Evolutionary conservation across 2,797 vertebrate species (phyloP).

Genomic region (Coregonus suidteri): DNA sequence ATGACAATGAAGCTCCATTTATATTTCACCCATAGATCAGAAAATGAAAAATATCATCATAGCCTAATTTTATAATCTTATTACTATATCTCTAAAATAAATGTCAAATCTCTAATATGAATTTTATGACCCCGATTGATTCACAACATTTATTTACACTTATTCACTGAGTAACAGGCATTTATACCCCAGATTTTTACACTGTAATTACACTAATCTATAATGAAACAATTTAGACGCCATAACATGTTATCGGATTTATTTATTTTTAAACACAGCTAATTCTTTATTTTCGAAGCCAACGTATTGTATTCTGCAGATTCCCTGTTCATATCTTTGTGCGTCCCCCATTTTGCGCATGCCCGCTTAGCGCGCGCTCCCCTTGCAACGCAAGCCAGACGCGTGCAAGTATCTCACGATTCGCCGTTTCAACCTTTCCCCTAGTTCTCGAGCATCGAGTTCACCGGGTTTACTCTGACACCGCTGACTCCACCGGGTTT

Average conservation of each 20-base stretch:
- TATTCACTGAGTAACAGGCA: not conserved
- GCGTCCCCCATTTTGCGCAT: conserved; percentile 26
- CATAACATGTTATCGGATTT: not conserved
- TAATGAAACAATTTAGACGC: not conserved
- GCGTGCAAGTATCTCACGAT: conserved; percentile 58
- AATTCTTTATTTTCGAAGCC: not conserved
- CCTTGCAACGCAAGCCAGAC: conserved; percentile 42
- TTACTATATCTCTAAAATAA: not conserved
- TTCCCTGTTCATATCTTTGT: conserved; percentile 10
- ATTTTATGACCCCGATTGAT: not conserved
- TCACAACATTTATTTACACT: not conserved
- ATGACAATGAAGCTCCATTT: not conserved
- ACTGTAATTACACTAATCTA: not conserved
- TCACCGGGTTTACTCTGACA: conserved; percentile 80
- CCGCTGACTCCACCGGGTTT: conserved; percentile 4
- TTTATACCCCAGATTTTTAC: not conserved
- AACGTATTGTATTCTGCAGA: not conserved
- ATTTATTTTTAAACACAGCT: not conserved
- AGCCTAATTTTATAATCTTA: not conserved
- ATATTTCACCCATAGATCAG: not conserved
- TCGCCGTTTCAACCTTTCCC: conserved; percentile 83
- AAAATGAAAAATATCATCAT: not conserved
- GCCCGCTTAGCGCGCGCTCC: conserved; percentile 29
- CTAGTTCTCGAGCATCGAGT: conserved; percentile 82
- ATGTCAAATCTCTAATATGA: not conserved